phyloP scores from a whole-genome alignment of 2,888 invertebrate species.

The Byasa hedistus region DNA sequence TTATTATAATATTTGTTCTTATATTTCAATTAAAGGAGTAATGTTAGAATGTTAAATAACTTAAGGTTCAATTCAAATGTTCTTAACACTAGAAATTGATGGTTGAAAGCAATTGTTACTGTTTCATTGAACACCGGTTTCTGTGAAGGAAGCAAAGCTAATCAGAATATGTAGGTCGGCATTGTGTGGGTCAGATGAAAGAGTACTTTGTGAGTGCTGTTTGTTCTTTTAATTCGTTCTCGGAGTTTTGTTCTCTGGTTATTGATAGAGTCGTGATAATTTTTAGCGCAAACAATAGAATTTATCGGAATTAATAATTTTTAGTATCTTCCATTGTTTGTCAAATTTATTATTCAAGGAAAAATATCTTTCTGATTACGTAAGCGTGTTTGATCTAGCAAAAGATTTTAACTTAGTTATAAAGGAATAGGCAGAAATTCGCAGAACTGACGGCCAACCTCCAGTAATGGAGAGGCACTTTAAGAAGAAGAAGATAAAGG shows the following conservation, averaged over 20 bases:
- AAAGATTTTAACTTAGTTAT: not conserved
- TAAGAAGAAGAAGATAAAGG: not conserved
- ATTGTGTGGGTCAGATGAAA: slow-evolving; percentile 68
- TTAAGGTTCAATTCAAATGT: too few relatives aligned
- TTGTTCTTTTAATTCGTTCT: slow-evolving; percentile 67
- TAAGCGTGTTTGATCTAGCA: not conserved
- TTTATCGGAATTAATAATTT: slow-evolving; percentile 37
- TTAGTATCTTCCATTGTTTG: not conserved
- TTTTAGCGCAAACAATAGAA: slow-evolving; percentile 50
- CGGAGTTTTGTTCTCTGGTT: slow-evolving; percentile 46
- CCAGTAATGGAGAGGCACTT: too few relatives aligned
- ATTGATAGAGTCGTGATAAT: slow-evolving; percentile 58
- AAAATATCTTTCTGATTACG: not conserved
- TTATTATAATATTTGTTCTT: too few relatives aligned
- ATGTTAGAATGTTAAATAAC: too few relatives aligned
- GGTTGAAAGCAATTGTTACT: slow-evolving; percentile 45
- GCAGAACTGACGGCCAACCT: too few relatives aligned
- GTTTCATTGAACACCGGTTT: slow-evolving; percentile 54
- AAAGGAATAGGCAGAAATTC: too few relatives aligned
- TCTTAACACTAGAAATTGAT: not conserved
- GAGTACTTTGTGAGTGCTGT: slow-evolving; percentile 65
- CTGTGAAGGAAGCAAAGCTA: slow-evolving; percentile 62
- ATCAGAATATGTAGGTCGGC: slow-evolving; percentile 68
- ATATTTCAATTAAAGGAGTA: too few relatives aligned
- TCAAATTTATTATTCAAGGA: not conserved